Conservation (phyloP, 2,888 invertebrate genomes). For the Caenorhabditis becei region DNA sequence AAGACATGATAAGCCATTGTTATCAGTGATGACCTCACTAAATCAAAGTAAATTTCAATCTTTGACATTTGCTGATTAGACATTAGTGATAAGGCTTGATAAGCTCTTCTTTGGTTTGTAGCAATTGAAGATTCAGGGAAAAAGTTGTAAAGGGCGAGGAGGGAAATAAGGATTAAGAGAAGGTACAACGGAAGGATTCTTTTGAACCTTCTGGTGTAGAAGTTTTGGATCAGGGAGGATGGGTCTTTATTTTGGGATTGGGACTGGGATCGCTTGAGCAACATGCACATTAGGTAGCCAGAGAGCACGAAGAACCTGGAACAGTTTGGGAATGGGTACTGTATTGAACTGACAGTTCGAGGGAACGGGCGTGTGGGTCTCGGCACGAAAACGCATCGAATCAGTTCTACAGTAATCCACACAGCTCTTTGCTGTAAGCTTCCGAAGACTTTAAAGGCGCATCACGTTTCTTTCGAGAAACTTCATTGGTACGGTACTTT, state of each 20-base stretch:
- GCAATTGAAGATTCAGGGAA: conserved; percentile 33
- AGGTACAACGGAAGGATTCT: conserved; percentile 49
- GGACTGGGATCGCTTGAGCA: conserved; percentile 24
- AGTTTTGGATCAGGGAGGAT: conserved; percentile 12
- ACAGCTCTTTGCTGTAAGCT: too few species aligned
- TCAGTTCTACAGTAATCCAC: too few species aligned
- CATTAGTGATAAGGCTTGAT: conserved; percentile 35
- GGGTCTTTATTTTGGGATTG: conserved; percentile 4
- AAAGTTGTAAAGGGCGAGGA: conserved; percentile 20
- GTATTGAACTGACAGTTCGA: too few species aligned
- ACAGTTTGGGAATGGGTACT: not conserved
- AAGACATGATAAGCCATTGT: conserved; percentile 40
- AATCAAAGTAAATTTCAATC: too few species aligned
- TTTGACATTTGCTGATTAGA: conserved; percentile 37
- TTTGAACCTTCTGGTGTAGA: conserved; percentile 44
- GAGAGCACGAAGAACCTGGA: conserved; percentile 44
- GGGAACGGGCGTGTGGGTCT: too few species aligned
- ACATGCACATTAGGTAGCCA: conserved; percentile 43
- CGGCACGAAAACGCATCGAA: too few species aligned
- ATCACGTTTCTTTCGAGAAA: too few species aligned
- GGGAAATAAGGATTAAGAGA: conserved; percentile 19
- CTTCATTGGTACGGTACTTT: too few species aligned
- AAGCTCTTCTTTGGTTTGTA: conserved; percentile 30
- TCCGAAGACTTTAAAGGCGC: too few species aligned
- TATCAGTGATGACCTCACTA: too few species aligned